Percentiles rank a stretch among this genome's conserved stretches.
These are phyloP conservation scores for Bombus consobrinus DNA, from an alignment of 1,140 invertebrate species.

Conservation along the genomic window DNA sequence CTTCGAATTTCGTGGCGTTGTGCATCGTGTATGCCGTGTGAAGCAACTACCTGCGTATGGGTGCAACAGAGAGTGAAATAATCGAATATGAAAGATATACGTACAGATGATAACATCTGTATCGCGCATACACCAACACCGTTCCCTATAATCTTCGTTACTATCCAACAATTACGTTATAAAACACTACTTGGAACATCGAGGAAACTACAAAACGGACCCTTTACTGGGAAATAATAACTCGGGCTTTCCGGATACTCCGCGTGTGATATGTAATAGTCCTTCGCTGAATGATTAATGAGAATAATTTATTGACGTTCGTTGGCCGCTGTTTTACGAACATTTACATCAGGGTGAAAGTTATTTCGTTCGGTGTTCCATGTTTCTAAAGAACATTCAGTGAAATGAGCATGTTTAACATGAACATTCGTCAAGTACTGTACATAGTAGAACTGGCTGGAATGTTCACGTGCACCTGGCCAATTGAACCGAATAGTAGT, in stretches of 20 bases:
- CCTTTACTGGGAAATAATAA: neutral
- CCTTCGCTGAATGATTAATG: neutral
- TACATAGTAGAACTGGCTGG: slow-evolving; percentile 34
- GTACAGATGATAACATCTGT: no score
- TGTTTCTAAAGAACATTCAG: neutral
- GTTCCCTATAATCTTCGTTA: neutral
- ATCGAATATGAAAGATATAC: neutral
- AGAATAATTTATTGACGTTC: neutral
- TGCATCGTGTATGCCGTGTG: neutral
- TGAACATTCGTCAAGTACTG: slow-evolving; percentile 2
- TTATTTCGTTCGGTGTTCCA: neutral
- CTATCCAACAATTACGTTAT: neutral
- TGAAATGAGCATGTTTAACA: neutral
- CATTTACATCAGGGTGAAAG: neutral
- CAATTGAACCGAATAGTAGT: slow-evolving; percentile 27
- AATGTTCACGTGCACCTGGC: slow-evolving; percentile 58
- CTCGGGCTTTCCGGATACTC: neutral
- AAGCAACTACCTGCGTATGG: neutral
- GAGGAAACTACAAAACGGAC: neutral
- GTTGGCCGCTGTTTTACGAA: neutral
- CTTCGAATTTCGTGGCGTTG: no score
- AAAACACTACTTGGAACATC: no score
- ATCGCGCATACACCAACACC: neutral
- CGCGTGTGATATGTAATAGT: neutral
- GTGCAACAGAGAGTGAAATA: neutral